These are phyloP conservation scores for Tenrec ecaudatus DNA, from an alignment of 2,113 vertebrate species.

Conservation along the genomic window DNA sequence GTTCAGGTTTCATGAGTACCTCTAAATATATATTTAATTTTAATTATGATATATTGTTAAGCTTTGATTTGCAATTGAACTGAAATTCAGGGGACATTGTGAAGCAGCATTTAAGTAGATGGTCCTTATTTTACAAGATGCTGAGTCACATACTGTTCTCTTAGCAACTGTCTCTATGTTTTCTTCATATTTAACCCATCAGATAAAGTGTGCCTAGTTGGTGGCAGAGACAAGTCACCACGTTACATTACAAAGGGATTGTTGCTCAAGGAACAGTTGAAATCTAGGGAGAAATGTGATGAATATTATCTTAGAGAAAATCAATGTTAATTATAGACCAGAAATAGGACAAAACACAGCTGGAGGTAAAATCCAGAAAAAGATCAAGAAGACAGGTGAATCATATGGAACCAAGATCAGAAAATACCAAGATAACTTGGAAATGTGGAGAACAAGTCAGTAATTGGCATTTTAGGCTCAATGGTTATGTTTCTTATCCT, in stretches of 20 bases:
- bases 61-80: slow-evolving; percentile 9
- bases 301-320: neutral
- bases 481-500: neutral
- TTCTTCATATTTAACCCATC: neutral
- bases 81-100: neutral
- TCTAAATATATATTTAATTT: slow-evolving; percentile 50
- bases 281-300: neutral
- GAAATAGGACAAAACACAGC: neutral
- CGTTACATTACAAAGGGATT: neutral
- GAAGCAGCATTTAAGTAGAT: neutral
- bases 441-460: neutral
- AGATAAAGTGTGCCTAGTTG: neutral
- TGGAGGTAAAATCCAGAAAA: neutral
- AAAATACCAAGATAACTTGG: neutral
- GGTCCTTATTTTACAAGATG: neutral
- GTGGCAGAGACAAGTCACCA: neutral
- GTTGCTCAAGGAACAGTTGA: neutral
- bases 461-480: neutral
- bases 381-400: neutral
- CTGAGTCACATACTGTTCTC: neutral
- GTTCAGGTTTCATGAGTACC: slow-evolving; percentile 15
- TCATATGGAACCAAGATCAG: neutral
- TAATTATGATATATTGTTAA: slow-evolving; percentile 28
- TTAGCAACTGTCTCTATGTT: neutral
- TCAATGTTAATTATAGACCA: neutral